A percentile compares a stretch with the other conserved stretches of the same genome.
phyloP scores from a whole-genome alignment of 1,140 invertebrate species.

The Neelides sp. region DNA sequence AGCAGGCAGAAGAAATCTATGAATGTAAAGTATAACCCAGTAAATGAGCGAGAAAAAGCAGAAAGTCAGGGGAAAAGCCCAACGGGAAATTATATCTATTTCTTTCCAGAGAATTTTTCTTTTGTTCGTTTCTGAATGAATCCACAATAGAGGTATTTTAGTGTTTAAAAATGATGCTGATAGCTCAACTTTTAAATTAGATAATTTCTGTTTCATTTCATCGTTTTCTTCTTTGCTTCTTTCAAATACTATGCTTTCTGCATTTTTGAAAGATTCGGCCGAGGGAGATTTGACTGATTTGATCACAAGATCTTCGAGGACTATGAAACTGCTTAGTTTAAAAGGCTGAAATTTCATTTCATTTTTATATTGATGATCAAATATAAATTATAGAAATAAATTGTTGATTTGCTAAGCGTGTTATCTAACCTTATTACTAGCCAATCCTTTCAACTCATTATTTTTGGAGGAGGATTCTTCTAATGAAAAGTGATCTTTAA shows the following conservation, averaged over 20 bases:
- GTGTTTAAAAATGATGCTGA: not conserved
- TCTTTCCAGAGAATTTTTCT: conserved; percentile 52
- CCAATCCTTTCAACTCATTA: not conserved
- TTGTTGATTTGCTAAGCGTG: not conserved
- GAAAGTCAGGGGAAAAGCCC: conserved; percentile 59
- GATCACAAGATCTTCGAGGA: not conserved
- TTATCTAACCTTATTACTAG: not conserved
- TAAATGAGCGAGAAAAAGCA: conserved; percentile 56
- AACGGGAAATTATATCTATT: conserved; percentile 51
- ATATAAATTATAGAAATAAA: not conserved
- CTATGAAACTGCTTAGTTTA: not conserved
- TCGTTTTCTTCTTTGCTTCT: not conserved
- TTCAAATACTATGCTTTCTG: not conserved
- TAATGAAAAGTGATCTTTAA: not conserved
- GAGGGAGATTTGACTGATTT: not conserved
- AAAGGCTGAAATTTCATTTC: not conserved
- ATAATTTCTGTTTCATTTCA: not conserved
- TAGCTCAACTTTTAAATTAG: not conserved
- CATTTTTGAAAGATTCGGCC: not conserved
- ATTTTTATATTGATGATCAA: not conserved
- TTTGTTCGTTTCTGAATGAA: conserved; percentile 48
- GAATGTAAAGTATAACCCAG: conserved; percentile 42
- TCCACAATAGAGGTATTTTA: conserved; percentile 40
- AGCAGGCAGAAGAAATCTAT: too few species aligned
- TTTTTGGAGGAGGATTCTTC: too few species aligned